These are phyloP conservation scores for Rostratula benghalensis DNA, from an alignment of 2,113 vertebrate species.

Conservation along the genomic window DNA sequence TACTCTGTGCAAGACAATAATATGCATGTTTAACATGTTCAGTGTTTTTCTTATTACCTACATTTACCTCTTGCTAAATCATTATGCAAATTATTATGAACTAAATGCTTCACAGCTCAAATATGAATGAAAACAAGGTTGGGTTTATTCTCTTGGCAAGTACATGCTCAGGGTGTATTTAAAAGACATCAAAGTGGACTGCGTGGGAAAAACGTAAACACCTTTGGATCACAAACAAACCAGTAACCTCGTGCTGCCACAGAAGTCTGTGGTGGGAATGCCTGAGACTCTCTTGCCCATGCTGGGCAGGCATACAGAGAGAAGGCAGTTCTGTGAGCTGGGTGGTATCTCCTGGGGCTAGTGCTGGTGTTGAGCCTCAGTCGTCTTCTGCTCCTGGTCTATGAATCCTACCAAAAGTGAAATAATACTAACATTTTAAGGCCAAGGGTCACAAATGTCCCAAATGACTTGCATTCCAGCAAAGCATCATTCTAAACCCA, in stretches of 20 bases:
- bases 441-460: neutral
- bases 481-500: neutral
- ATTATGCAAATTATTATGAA: neutral
- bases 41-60: neutral
- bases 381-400: neutral
- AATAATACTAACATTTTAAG: neutral
- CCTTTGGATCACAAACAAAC: conserved; percentile 1
- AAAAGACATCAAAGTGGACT: neutral
- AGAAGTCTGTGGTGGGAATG: neutral
- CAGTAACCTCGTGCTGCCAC: neutral
- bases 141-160: neutral
- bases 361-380: neutral
- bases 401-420: neutral
- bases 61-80: neutral
- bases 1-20: neutral
- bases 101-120: neutral
- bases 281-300: neutral
- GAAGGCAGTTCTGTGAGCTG: neutral
- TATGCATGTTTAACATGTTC: neutral
- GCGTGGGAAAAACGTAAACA: neutral
- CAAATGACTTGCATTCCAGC: neutral
- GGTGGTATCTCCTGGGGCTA: neutral
- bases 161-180: neutral
- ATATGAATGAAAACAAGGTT: conserved; percentile 2
- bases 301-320: neutral